Conservation (phyloP, 2,888 invertebrate species). For the Tetranychus piercei region DNA sequence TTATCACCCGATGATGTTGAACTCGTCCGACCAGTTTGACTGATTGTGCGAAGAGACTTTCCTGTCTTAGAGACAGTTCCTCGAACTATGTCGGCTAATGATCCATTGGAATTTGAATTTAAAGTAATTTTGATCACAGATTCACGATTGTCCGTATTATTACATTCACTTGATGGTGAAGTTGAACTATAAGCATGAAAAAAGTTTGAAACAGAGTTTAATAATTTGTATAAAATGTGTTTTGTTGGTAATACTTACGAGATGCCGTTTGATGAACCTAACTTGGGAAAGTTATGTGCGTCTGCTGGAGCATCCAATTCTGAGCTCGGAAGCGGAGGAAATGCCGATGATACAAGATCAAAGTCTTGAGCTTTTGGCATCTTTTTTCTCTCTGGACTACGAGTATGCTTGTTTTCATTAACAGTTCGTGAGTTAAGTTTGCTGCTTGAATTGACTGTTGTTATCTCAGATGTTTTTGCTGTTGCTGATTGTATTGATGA, state of each 20-base stretch:
- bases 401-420: not conserved
- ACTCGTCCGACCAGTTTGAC: not conserved
- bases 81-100: not conserved
- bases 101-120: not conserved
- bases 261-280: not conserved
- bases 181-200: not conserved
- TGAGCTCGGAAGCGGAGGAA: constrained; percentile 8
- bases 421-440: not conserved
- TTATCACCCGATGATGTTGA: not conserved
- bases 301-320: too few relatives aligned
- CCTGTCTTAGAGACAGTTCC: not conserved
- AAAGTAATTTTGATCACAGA: constrained; percentile 3
- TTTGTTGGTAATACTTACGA: not conserved
- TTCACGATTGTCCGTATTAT: not conserved
- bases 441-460: too few relatives aligned
- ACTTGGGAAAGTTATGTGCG: not conserved
- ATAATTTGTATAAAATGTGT: not conserved
- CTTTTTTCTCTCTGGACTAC: not conserved
- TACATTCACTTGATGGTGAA: not conserved
- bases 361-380: constrained; percentile 5
- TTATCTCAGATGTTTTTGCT: not conserved
- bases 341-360: not conserved
- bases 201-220: not conserved
- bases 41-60: not conserved
- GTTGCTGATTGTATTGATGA: not conserved